Evolutionary conservation across 2,888 invertebrate genomes (phyloP), one percentile per base, ranked within the genome.

Genomic region (Deroplatys truncata): DNA sequence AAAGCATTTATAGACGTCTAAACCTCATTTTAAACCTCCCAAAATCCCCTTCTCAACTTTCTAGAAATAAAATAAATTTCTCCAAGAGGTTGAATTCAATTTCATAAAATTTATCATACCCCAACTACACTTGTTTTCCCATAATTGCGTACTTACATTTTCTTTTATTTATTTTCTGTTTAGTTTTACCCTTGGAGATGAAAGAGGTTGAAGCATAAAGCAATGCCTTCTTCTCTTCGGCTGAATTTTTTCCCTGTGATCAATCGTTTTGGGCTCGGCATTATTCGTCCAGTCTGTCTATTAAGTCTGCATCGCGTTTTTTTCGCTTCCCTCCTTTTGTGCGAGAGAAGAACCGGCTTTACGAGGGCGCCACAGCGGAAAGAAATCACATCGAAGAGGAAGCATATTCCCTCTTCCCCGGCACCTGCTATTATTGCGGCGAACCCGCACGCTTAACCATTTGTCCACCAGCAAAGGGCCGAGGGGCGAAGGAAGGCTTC

Each of bases 381-480:
- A 85, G 28, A 85, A 86, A 86, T 86, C 86, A 86, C 86, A 82
- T 5, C 29, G 28, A 82, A 31, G 82, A 28, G 56, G 56, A 72
- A 72, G 56, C 20, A 72, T 72, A 72, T 72, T 72, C 56, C 20
- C 56, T 72, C 56, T 72, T 72, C 56, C 56, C 56, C 56, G 56
- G 56, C 56, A 72, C 56, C 56, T 72, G 56, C 56, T 72, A 72
- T 72, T 72, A 72, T 72, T 72, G 56, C 56, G 25, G 56, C 56
- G 20, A 25, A 25, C 56, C 56, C 56, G 56, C 56, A 72, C 86
- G 82, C 82, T 86, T 86, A 86, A 86, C 86, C 86, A 29, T 86
- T 82, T 86, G 86, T 86, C 86, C 86, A 29, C 31, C 25, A 86
- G 86, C 82, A 86, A 56, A 86, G 56, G 86, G 56, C 86, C 56